Percentiles rank a stretch among this genome's conserved stretches.
Evolutionary conservation across 2,888 invertebrate species (phyloP).

Genomic region (Timandra comae): DNA sequence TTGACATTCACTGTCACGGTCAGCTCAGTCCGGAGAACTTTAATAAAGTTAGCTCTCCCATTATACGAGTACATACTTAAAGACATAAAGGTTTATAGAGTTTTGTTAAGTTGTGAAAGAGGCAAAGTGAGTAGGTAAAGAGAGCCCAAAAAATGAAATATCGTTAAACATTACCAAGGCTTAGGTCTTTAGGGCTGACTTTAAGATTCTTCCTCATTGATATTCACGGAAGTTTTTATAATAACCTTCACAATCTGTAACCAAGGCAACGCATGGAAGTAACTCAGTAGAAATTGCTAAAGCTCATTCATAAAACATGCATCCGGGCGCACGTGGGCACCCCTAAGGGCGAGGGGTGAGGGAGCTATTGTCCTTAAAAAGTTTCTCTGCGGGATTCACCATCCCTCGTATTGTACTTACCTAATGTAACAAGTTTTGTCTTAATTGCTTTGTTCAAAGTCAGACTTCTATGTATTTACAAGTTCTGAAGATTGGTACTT

Average conservation of each 20-base stretch:
- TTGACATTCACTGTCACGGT: neutral
- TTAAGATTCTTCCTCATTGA: constrained; percentile 33
- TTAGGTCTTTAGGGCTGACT: too few relatives aligned
- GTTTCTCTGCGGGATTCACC: constrained; percentile 22
- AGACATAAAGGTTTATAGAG: too few relatives aligned
- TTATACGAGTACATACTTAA: too few relatives aligned
- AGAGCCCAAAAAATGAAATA: too few relatives aligned
- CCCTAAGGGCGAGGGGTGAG: constrained; percentile 36
- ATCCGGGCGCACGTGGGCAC: constrained; percentile 44
- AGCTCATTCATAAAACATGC: constrained; percentile 63
- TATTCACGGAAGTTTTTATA: constrained; percentile 36
- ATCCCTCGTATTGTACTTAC: constrained; percentile 14
- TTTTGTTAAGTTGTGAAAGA: too few relatives aligned
- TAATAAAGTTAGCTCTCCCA: neutral
- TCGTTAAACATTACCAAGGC: too few relatives aligned
- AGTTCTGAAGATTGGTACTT: constrained; percentile 39
- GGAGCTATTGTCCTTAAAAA: constrained; percentile 34
- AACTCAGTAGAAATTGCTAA: constrained; percentile 43
- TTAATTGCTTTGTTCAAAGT: constrained; percentile 20
- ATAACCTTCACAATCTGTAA: constrained; percentile 37
- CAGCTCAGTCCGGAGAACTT: neutral
- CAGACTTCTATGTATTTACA: neutral
- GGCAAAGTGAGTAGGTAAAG: too few relatives aligned
- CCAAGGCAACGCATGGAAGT: constrained; percentile 38
- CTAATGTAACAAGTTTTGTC: constrained; percentile 12